Evolutionary conservation across 2,888 invertebrate genomes (phyloP).

Genomic region (Cryptophagus acutangulus): DNA sequence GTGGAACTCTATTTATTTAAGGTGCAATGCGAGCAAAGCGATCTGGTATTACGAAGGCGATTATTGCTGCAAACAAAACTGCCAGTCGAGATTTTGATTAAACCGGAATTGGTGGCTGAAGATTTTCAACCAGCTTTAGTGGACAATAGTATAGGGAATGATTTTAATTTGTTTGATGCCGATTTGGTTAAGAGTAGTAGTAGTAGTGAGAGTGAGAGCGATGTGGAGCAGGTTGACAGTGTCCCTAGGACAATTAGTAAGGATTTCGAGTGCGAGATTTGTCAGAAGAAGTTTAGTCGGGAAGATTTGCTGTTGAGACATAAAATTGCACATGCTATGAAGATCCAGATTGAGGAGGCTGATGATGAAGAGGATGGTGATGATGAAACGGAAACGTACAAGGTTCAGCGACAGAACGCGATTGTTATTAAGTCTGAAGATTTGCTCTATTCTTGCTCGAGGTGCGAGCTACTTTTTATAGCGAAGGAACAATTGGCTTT

Average conservation of each 20-base stretch:
- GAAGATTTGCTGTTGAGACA: constrained; percentile 40
- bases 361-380: constrained; percentile 9
- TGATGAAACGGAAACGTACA: no score
- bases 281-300: constrained; percentile 38
- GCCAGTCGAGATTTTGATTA: no score
- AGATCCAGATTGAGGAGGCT: constrained; percentile 29
- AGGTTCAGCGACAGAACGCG: constrained; percentile 11
- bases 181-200: constrained; percentile 30
- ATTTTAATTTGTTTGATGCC: constrained; percentile 14
- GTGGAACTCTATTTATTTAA: constrained; percentile 52
- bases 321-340: constrained; percentile 40
- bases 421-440: constrained; percentile 16
- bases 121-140: neutral
- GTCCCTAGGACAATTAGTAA: neutral
- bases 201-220: constrained; percentile 17
- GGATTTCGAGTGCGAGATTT: constrained; percentile 38
- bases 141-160: neutral
- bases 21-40: constrained; percentile 48
- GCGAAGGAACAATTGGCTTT: constrained; percentile 27
- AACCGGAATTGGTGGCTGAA: no score
- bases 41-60: constrained; percentile 41
- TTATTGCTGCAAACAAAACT: no score
- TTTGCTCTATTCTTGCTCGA: constrained; percentile 25
- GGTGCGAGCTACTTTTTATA: constrained; percentile 27
- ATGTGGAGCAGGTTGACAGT: constrained; percentile 9